Evolutionary conservation across 2,113 vertebrate species (phyloP), one percentile per base, ranked within the genome.

Genomic region (Notiomystis cincta): DNA sequence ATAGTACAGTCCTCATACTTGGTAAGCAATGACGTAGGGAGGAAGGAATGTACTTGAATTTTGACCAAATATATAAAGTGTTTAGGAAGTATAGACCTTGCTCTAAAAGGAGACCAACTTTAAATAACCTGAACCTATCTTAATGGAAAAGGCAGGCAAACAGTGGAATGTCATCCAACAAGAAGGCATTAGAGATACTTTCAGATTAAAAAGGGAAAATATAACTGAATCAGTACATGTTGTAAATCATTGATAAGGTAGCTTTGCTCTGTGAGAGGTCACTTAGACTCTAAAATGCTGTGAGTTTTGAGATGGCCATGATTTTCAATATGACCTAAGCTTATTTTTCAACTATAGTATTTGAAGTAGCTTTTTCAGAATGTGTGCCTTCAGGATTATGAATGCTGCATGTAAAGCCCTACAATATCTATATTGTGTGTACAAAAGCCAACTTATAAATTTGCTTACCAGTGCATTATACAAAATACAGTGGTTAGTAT

Each of bases 31-130:
- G 73, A 85, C 2, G 0, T 40, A 85, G 45, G 25, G 33, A 88
- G 28, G 31, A 97, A 94, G 37, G 66, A 93, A 95, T 82, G 88
- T 88, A 83, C 85, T 94, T 93, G 82, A 94, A 76, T 95, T 96
- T 88, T 95, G 45, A 94, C 58, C 66, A 88, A 72, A 93, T 79
- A 76, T 25, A 72, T 82, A 6, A 91, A 82, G 65, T 64, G 48
- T 92, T 94, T 69, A 82, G 75, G 66, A 93, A 90, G 23, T 69
- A 45, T 33, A 88, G 82, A 44, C 20, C 23, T 90, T 65, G 16
- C 28, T 76, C 17, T 94, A 76, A 80, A 82, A 51, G 15, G 27
- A 64, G 8, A 82, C 45, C 31, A 57, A 82, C 50, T 75, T 83
- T 53, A 90, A 82, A 61, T 85, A 72, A 73, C 72, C 38, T 77